phyloP scores from a whole-genome alignment of 2,113 vertebrate species.

The Orthonyx spaldingii region DNA sequence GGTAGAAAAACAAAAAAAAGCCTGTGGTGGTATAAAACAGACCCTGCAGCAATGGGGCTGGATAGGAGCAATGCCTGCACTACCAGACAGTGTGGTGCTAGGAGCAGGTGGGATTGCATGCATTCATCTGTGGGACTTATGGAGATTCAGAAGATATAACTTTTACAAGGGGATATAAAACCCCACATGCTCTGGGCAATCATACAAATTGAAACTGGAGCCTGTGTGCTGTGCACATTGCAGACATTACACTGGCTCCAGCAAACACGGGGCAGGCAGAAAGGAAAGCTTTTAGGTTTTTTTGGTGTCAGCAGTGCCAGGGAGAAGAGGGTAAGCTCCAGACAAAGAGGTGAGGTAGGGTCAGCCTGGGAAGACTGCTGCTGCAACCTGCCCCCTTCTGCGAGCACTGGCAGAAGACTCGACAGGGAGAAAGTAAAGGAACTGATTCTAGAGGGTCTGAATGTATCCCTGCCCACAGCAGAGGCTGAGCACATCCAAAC shows the following conservation, averaged over 20 bases:
- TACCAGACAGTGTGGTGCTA: not conserved
- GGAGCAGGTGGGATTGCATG: accelerated
- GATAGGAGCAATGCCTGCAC: not conserved
- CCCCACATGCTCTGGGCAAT: not conserved
- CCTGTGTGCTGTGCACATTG: accelerated
- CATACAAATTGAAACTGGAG: not conserved
- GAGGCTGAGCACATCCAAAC: not conserved
- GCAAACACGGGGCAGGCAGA: not conserved
- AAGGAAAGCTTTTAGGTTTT: not conserved
- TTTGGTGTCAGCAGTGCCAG: not conserved
- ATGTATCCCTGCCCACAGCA: not conserved
- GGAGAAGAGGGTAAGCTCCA: not conserved
- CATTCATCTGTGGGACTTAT: accelerated
- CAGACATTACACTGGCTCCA: not conserved
- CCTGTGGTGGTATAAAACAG: not conserved
- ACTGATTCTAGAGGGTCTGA: not conserved
- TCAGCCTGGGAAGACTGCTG: not conserved
- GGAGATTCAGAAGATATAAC: not conserved
- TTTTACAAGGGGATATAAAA: not conserved
- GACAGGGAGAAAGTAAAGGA: not conserved
- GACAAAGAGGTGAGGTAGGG: not conserved
- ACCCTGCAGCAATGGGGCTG: not conserved
- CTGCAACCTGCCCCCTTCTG: not conserved
- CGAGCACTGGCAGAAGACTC: accelerated
- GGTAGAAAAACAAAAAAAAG: not conserved